Conservation (phyloP, 2,888 invertebrate genomes). For the Pollenia amentaria region DNA sequence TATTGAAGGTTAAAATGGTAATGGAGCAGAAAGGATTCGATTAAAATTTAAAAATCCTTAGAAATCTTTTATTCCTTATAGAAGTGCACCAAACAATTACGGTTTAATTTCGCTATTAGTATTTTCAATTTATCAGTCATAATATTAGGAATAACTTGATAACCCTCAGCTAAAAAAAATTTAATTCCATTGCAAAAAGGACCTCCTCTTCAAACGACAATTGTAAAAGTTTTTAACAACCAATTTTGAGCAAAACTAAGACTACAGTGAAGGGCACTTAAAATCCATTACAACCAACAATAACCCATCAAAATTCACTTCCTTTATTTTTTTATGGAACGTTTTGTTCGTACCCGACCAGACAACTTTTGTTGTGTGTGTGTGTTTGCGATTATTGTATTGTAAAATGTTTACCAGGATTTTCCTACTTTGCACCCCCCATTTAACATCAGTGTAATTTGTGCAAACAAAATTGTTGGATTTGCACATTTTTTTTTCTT, state of each 20-base stretch:
- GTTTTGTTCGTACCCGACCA: neutral
- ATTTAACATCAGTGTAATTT: conserved; percentile 40
- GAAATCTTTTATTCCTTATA: no score
- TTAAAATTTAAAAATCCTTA: no score
- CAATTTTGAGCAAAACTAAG: neutral
- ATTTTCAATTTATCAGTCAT: no score
- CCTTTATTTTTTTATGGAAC: neutral
- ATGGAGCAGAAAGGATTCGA: no score
- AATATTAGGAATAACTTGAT: no score
- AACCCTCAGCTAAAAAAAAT: no score
- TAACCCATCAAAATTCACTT: neutral
- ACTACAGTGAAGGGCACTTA: conserved; percentile 21
- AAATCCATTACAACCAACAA: conserved; percentile 7
- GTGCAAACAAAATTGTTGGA: conserved; percentile 11
- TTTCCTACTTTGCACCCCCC: neutral
- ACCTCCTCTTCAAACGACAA: neutral
- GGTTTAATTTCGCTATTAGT: no score
- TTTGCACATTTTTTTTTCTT: conserved; percentile 27
- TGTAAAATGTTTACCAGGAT: neutral
- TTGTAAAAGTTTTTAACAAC: neutral
- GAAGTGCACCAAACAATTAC: no score
- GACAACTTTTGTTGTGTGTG: neutral
- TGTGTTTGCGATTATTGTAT: conserved; percentile 4
- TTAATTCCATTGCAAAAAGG: no score
- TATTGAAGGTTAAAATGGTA: neutral